These are phyloP conservation scores for Eupithecia centaureata DNA, from an alignment of 2,888 invertebrate species.

Conservation along the genomic window DNA sequence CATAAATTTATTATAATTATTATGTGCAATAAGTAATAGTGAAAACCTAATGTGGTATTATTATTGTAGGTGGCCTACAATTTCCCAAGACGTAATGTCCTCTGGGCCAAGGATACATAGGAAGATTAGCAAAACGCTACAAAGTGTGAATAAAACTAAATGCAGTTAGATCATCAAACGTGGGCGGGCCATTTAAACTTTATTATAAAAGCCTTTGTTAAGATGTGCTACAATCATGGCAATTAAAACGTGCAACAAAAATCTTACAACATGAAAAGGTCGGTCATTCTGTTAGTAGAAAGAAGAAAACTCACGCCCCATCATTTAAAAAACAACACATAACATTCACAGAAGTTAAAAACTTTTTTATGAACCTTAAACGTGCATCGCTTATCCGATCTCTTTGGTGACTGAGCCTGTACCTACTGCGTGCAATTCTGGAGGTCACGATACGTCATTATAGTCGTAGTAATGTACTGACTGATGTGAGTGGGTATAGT, in stretches of 20 bases:
- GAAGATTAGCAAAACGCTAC: conserved; percentile 15
- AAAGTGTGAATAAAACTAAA: conserved; percentile 25
- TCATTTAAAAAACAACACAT: conserved; percentile 45
- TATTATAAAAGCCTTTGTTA: conserved; percentile 27
- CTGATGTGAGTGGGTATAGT: conserved; percentile 17
- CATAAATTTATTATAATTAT: too few species aligned
- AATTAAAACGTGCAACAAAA: conserved; percentile 24
- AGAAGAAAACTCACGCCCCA: conserved; percentile 59
- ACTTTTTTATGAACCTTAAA: conserved; percentile 22
- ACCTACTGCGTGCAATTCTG: conserved; percentile 18
- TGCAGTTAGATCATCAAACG: conserved; percentile 32
- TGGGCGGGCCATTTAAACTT: conserved; percentile 28
- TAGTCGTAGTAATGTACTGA: conserved; percentile 12
- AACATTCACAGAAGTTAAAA: conserved; percentile 43
- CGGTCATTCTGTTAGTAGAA: conserved; percentile 36
- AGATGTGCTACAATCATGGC: conserved; percentile 11
- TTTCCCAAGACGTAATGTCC: too few species aligned
- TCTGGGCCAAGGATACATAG: conserved; percentile 10
- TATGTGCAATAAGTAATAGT: too few species aligned
- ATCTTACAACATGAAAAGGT: not conserved
- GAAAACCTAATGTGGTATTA: too few species aligned
- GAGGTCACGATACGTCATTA: conserved; percentile 31
- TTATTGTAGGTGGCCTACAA: too few species aligned
- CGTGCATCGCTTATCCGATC: conserved; percentile 28
- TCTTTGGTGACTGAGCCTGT: conserved; percentile 24